A percentile compares a stretch with the other conserved stretches of the same genome.
These are phyloP conservation scores for Ibidorhyncha struthersii DNA, from an alignment of 2,113 vertebrate species.

Conservation along the genomic window DNA sequence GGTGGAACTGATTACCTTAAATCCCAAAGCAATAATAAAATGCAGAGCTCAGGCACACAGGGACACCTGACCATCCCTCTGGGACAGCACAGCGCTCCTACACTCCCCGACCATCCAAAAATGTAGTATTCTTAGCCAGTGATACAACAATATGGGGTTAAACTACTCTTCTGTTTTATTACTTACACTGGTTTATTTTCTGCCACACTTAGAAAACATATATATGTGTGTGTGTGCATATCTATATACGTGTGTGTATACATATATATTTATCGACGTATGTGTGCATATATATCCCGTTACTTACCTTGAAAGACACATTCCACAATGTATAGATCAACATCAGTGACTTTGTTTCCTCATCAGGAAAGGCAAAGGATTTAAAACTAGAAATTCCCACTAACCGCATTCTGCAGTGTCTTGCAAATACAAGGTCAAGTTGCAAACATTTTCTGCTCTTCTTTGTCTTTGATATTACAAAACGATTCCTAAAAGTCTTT, in stretches of 20 bases:
- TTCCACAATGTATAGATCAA: neutral
- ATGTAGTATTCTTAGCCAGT: neutral
- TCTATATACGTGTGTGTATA: accelerated
- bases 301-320: neutral
- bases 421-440: neutral
- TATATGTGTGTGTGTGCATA: accelerated
- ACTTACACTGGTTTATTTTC: neutral
- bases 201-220: neutral
- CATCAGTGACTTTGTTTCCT: neutral
- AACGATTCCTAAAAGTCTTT: neutral
- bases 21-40: neutral
- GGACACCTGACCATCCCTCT: neutral
- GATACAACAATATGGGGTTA: neutral
- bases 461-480: neutral
- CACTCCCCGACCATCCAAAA: neutral
- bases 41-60: neutral
- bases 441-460: neutral
- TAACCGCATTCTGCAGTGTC: neutral
- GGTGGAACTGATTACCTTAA: neutral
- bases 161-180: neutral
- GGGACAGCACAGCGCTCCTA: accelerated
- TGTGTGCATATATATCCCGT: neutral
- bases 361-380: neutral
- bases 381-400: neutral
- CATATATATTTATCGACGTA: neutral